Evolutionary conservation across 2,113 vertebrate genomes (phyloP).

Genomic region (Oenanthe melanoleuca): DNA sequence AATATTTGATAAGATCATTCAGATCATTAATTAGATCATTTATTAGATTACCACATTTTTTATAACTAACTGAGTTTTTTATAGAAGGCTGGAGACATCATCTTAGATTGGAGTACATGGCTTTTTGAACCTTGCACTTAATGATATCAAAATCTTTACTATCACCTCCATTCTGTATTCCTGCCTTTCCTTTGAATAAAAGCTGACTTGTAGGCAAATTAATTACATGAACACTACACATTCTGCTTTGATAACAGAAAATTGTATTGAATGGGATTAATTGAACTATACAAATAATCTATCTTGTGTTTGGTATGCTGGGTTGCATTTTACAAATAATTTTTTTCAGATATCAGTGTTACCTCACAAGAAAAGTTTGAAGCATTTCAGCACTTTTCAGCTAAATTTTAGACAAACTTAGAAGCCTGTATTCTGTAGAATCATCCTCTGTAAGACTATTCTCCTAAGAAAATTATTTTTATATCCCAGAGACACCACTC

Average conservation of each 20-base stretch:
- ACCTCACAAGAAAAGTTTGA: background rate
- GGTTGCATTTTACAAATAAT: background rate
- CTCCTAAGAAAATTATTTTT: background rate
- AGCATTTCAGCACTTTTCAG: background rate
- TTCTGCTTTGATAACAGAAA: background rate
- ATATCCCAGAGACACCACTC: background rate
- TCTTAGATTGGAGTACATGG: background rate
- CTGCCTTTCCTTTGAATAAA: background rate
- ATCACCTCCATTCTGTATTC: background rate
- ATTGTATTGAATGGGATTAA: background rate
- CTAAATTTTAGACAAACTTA: background rate
- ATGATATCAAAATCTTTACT: background rate
- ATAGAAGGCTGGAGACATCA: background rate
- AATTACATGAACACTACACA: background rate
- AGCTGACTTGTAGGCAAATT: background rate
- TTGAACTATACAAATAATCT: background rate
- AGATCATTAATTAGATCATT: background rate
- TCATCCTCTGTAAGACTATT: background rate
- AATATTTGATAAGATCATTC: background rate
- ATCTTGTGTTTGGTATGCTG: background rate
- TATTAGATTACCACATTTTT: background rate
- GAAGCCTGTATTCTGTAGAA: background rate
- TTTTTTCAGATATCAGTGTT: background rate
- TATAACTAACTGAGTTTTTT: background rate
- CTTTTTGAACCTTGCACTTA: background rate